Base-by-base conservation (phyloP, 1,140 invertebrate species). In the Drosophila oshimai region DNA sequence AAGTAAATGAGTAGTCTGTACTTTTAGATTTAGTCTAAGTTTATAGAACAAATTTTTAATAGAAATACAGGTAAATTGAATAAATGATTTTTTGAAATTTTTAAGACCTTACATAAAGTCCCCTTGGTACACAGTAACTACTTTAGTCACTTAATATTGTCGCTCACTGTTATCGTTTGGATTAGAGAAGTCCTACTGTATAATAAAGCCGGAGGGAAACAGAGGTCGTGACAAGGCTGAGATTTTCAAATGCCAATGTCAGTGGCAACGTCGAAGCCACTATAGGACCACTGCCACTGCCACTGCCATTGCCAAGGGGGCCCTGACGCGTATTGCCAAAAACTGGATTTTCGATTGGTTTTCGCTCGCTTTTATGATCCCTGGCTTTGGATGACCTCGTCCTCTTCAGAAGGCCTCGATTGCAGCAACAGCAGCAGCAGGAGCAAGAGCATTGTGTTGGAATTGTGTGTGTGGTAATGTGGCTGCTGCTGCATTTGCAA, bases 271-370 rank as follows among this genome's bases (percentile, higher is more conserved):
- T 24, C 41, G 18, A 24, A 46, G 53, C 39, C 26, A 22, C 22
- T 24, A 12, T 22, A 22, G 2, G 2, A 17, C 41, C 49, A 49
- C n/a, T 55, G 58, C 31, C 69, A 74, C 13, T 62, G 61, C 57
- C 61, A 65, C 4, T 74, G 69, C 46, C 75, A 71, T 61, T 65
- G 51, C 54, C 58, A 65, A 58, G 31, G 76, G 57, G 42, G 10
- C 26, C 42, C 47, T 45, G 67, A 47, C 28, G 62, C 61, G 62
- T 67, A 53, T 75, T 79, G 46, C 71, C 76, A 83, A 83, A 72
- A 79, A 83, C 73, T 79, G 74, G 76, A 86, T 79, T 74, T 83
- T 79, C 80, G 54, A 72, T 84, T 55, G 79, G 28, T 65, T 78
- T 58, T 60, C 39, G 69, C 33, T 29, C 31, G 57, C 69, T 45